These are phyloP conservation scores for Clarias batrachus DNA, from an alignment of 2,113 vertebrate genomes.

Conservation along the genomic window DNA sequence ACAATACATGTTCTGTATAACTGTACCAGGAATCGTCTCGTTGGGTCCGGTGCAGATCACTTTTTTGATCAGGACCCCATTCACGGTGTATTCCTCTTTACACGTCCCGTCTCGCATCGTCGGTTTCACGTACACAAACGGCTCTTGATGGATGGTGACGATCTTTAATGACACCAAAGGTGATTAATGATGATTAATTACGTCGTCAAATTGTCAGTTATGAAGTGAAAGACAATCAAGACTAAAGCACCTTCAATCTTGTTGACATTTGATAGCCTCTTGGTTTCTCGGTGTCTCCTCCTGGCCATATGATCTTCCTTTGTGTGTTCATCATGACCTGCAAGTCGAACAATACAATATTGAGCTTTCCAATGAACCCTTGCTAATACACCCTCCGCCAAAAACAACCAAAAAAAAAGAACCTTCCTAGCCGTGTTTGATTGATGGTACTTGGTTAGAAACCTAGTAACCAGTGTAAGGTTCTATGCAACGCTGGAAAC, in stretches of 20 bases:
- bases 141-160: constrained; percentile 96
- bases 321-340: constrained; percentile 93
- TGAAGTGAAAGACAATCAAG: neutral
- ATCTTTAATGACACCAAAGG: constrained; percentile 73
- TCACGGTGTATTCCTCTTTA: constrained; percentile 87
- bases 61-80: constrained; percentile 92
- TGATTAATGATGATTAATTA: constrained; percentile 10
- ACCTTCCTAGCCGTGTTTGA: too few species aligned
- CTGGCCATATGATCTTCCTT: constrained; percentile 98
- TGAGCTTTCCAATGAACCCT: neutral
- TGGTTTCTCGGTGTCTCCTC: constrained; percentile 93
- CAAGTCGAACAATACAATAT: constrained; percentile 33
- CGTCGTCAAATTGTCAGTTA: neutral
- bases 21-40: constrained; percentile 88
- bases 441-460: too few species aligned
- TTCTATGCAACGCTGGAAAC: too few species aligned
- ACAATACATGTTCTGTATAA: constrained; percentile 39
- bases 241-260: constrained; percentile 80
- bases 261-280: constrained; percentile 99
- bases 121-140: constrained; percentile 95
- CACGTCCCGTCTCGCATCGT: constrained; percentile 88
- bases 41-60: constrained; percentile 97
- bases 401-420: too few species aligned
- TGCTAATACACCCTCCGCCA: too few species aligned
- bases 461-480: too few species aligned